Evolutionary conservation across 2,797 vertebrate species (phyloP), one percentile per base, ranked within the genome.

Genomic region (Brachyrhaphis roseni): DNA sequence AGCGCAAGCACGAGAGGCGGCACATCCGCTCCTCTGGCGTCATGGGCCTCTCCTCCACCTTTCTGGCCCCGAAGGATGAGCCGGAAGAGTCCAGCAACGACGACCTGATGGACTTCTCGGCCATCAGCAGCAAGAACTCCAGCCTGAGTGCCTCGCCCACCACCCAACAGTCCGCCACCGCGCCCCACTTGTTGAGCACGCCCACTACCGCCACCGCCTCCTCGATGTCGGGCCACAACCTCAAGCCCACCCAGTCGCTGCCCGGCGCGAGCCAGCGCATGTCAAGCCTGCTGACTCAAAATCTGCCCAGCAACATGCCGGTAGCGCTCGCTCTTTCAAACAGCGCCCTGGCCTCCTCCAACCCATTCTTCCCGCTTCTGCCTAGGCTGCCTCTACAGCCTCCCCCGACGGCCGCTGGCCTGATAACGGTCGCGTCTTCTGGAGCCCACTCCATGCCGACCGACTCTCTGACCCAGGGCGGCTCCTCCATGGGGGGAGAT

Each of bases 111-210:
- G 98, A 99, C 95, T 99, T 98, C 95, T 99, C 98, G 0, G 96
- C 97, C 84, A 96, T 99, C 92, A 99, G 98, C 95, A 99, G 98
- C 91, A 99, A 98, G 96, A 99, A 99, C 96, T 99, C 98, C 90
- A 99, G 98, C 94, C 95, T 99, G 94, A 99, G 98, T 93, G 98
- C 98, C 94, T 99, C 98, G n/a, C 98, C 98, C 0, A 99, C 98
- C 20, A 98, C 97, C 87, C 98, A 99, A 86, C 95, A 98, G 95
- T 97, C 97, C 89, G 96, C 96, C 43, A 96, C 96, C 12, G 92
- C 95, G 77, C 95, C 97, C 13, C 96, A 98, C 91, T 89, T 97
- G 72, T 79, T 97, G 89, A 90, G 96, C 86, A 96, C 96, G 0
- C 94, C 97, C 79, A 95, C 95, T 80, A 95, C 96, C 4, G 93